Percentiles rank a stretch among this genome's conserved stretches.
Evolutionary conservation across 2,797 vertebrate genomes (phyloP).

Genomic region (Protosalanx chinensis): DNA sequence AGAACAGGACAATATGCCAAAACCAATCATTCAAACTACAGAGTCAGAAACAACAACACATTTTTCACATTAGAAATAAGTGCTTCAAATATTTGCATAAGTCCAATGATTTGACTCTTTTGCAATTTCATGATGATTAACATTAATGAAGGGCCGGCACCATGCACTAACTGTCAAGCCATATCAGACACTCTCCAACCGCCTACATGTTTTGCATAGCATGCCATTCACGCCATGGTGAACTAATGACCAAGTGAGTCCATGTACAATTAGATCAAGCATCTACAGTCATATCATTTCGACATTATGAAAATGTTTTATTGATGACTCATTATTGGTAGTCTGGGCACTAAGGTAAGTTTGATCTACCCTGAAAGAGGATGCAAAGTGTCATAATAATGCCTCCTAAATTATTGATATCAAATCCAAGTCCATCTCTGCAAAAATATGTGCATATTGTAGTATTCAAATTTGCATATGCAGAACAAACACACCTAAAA

Average conservation of each 20-base stretch:
- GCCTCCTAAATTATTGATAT: slow-evolving; percentile 78
- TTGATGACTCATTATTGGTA: slow-evolving; percentile 79
- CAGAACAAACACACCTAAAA: slow-evolving; percentile 76
- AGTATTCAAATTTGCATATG: slow-evolving; percentile 78
- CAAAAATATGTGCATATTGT: slow-evolving; percentile 79
- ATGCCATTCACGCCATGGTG: slow-evolving; percentile 62
- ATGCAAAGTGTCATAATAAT: slow-evolving; percentile 80
- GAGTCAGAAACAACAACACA: slow-evolving; percentile 54
- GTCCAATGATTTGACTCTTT: slow-evolving; percentile 56
- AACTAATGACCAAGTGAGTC: slow-evolving; percentile 73
- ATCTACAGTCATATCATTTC: slow-evolving; percentile 69
- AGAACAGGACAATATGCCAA: slow-evolving; percentile 41
- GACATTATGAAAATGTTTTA: slow-evolving; percentile 82
- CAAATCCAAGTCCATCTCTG: slow-evolving; percentile 76
- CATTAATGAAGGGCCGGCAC: slow-evolving; percentile 69
- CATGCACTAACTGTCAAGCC: slow-evolving; percentile 68
- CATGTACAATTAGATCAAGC: slow-evolving; percentile 73
- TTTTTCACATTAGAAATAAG: slow-evolving; percentile 63
- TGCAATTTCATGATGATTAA: slow-evolving; percentile 64
- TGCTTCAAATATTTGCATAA: slow-evolving; percentile 68
- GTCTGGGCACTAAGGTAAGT: slow-evolving; percentile 70
- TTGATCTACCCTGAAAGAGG: slow-evolving; percentile 69
- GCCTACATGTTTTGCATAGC: slow-evolving; percentile 59
- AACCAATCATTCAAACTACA: slow-evolving; percentile 55
- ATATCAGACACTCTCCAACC: slow-evolving; percentile 62